These are phyloP conservation scores for Thera obeliscata DNA, from an alignment of 2,888 invertebrate species.

Conservation along the genomic window DNA sequence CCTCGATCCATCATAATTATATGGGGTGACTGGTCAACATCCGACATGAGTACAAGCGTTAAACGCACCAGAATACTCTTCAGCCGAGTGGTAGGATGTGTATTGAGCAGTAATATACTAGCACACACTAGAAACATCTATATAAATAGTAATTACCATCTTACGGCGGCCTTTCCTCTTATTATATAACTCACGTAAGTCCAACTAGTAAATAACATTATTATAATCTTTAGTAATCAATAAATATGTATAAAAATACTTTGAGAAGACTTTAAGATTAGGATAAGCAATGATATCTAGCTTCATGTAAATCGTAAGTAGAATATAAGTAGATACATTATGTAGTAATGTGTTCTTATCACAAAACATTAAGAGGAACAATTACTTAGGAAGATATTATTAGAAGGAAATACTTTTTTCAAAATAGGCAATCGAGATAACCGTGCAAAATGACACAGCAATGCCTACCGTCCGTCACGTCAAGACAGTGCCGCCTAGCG, in stretches of 20 bases:
- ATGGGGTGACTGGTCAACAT: not conserved
- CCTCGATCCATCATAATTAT: not conserved
- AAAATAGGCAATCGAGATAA: constrained; percentile 7
- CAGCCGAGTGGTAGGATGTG: constrained; percentile 1
- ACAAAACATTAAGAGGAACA: constrained; percentile 36
- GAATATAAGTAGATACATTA: not conserved
- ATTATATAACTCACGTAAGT: constrained; percentile 58
- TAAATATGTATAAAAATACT: constrained; percentile 46
- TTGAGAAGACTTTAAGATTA: constrained; percentile 32
- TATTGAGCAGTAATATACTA: constrained; percentile 22
- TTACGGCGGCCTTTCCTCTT: constrained; percentile 55
- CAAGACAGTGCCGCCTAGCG: constrained; percentile 2
- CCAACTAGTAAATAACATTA: constrained; percentile 59
- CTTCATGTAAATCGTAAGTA: constrained; percentile 20
- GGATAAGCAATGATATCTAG: constrained; percentile 36
- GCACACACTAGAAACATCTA: constrained; percentile 25
- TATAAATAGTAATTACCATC: constrained; percentile 59
- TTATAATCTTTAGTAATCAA: constrained; percentile 28
- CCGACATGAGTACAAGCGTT: not conserved
- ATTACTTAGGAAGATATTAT: constrained; percentile 31
- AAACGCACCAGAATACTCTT: not conserved
- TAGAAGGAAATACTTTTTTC: not conserved
- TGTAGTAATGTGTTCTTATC: constrained; percentile 27
- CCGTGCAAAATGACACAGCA: constrained; percentile 4
- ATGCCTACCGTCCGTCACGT: not conserved